Evolutionary conservation across 1,140 invertebrate genomes (phyloP), one percentile per base, ranked within the genome.

Genomic region (Tyrophagus putrescentiae): DNA sequence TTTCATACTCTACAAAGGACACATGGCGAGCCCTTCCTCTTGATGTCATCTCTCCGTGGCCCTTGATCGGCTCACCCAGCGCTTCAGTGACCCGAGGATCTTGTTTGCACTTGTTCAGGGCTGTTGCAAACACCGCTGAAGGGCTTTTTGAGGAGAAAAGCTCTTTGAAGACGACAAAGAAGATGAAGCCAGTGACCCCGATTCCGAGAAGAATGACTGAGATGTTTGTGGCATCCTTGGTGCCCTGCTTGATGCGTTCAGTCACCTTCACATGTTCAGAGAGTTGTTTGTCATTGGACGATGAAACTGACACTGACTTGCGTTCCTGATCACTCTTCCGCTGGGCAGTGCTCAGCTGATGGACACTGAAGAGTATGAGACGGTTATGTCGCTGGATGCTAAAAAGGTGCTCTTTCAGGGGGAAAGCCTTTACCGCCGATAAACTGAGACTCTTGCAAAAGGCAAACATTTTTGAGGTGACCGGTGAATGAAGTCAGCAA

Each of bases 131-230:
- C 60, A 93, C 78, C 66, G 80, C 84, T 73, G 85, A 86, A 0
- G 85, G 81, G 72, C 87, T 91, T 65, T 84, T 82, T 64, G 78
- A 80, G 3, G 87, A 91, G 73, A 92, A 90, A 23, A 93, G 71
- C 72, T 93, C 89, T 59, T 78, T 77, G 65, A 88, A 85, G 62
- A 92, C 79, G 36, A 81, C 78, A 70, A 84, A 92, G 66, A 88
- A 82, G 70, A 93, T 81, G 2, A 82, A 70, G 66, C 66, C 82
- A 27, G 84, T 86, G 0, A 89, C 77, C 25, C 82, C 82, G 42
- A 88, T 67, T 18, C 87, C 87, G 32, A 79, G 70, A 31, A 89
- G 60, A 57, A 91, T 86, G n/a, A 92, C 79, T 11, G 80, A 80
- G 62, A 83, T 76, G 67, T 90, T 89, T 45, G 82, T 84, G 34